Conservation (phyloP, 2,797 vertebrate genomes). For the Apogon hyalosoma region DNA sequence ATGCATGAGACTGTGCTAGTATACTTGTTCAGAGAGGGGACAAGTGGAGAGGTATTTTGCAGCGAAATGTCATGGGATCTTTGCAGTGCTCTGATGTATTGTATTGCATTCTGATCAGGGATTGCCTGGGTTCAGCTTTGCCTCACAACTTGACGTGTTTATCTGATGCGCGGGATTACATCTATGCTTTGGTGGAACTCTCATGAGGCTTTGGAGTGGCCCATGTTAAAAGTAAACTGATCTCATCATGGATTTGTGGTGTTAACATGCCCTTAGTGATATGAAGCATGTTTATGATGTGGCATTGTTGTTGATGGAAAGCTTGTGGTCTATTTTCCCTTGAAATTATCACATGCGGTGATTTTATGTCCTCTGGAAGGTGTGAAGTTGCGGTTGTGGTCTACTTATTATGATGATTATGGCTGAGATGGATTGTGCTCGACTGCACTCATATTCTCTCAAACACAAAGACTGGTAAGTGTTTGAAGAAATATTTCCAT, state of each 20-base stretch:
- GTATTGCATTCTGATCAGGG: constrained; percentile 25
- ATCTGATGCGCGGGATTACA: constrained; percentile 25
- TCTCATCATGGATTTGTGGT: constrained; percentile 28
- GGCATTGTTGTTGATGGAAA: constrained; percentile 22
- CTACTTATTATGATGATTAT: background rate
- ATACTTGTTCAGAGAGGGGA: constrained; percentile 7
- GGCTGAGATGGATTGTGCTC: constrained; percentile 2
- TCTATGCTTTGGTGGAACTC: constrained; percentile 5
- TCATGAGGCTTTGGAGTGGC: constrained; percentile 6
- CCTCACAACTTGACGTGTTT: constrained; percentile 28
- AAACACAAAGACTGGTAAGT: too few relatives aligned
- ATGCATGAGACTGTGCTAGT: background rate
- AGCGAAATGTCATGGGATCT: constrained; percentile 42
- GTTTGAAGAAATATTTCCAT: too few relatives aligned
- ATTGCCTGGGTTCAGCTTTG: background rate
- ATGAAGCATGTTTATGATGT: constrained; percentile 28
- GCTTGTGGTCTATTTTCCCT: background rate
- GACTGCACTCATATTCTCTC: background rate
- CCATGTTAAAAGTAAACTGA: constrained; percentile 6
- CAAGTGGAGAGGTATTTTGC: constrained; percentile 22
- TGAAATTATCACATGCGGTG: background rate
- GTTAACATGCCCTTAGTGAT: constrained; percentile 25
- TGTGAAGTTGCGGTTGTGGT: constrained; percentile 2
- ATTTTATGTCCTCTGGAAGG: background rate
- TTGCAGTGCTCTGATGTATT: constrained; percentile 21